Evolutionary conservation across 2,113 vertebrate genomes (phyloP), one percentile per base, ranked within the genome.

Genomic region (Galbula dea): DNA sequence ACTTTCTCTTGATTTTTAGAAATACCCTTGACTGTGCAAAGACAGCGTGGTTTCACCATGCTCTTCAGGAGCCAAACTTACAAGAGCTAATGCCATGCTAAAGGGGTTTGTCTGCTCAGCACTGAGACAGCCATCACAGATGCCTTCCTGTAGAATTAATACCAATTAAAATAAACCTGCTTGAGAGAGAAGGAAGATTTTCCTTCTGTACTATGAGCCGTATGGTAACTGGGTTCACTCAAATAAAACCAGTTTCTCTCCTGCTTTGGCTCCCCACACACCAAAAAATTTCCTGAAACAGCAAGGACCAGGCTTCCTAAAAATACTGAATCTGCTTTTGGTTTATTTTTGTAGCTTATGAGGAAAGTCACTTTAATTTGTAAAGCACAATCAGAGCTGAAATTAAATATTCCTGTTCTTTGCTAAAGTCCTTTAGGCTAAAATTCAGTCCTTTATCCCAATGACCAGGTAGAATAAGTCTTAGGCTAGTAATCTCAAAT

Each of bases 161-260:
- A 39, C 10, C 24, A 88, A 46, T 15, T 30, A 14, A 73, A 86
- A 77, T 9, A 63, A 90, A 43, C 11, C 39, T 29, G 43, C 9
- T 32, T 17, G 41, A 75, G 19, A 67, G 65, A 49, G 32, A 41
- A 69, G 34, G 14, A 65, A 83, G 49, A 58, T 32, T 39, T 21
- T 80, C 30, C 23, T 87, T 84, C 49, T 86, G 39, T 73, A 16
- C 32, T 75, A 4, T 32, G 12, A 83, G 21, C 46, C 72, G 11
- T 57, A 52, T 34, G 39, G 73, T 41, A 76, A 62, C 36, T 26
- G 19, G 3, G 6, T 58, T 75, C 66, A 79, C 12, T 68, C 9
- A 85, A 92, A 93, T 12, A 69, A 89, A 86, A 81, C 1, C 46
- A 58, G 23, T 61, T 91, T 84, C 16, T 57, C n/a, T 72, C 34